Conservation (phyloP, 2,797 vertebrate species). For the Anguilla marmorata region DNA sequence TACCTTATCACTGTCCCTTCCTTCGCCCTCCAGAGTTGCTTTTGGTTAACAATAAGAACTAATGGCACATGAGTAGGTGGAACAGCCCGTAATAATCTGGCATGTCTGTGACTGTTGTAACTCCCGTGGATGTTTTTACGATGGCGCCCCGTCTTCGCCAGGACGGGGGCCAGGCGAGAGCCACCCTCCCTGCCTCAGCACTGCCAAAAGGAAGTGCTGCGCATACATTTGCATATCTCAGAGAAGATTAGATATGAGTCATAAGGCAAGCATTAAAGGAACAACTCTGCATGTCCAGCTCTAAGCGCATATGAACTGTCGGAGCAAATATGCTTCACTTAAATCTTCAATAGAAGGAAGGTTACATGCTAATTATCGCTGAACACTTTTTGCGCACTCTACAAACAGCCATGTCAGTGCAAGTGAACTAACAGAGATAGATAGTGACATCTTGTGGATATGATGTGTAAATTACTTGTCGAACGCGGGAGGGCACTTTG, state of each 20-base stretch:
- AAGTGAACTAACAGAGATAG: not conserved
- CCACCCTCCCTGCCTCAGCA: too few species aligned
- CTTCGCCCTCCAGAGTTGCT: not conserved
- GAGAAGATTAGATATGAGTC: slow-evolving; percentile 7
- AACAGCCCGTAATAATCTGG: slow-evolving; percentile 15
- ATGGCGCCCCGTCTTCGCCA: not conserved
- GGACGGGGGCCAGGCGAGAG: not conserved
- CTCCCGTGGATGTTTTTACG: not conserved
- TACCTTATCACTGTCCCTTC: not conserved
- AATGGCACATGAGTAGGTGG: not conserved
- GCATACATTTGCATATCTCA: not conserved
- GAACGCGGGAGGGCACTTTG: not conserved
- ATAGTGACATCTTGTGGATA: slow-evolving; percentile 28
- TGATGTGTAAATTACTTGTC: not conserved
- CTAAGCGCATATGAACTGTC: not conserved
- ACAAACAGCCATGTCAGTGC: not conserved
- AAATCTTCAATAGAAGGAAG: not conserved
- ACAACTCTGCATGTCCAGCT: not conserved
- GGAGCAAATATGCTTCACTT: not conserved
- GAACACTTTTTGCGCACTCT: not conserved
- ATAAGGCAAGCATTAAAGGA: not conserved
- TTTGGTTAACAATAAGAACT: not conserved
- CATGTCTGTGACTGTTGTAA: not conserved
- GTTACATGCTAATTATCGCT: not conserved
- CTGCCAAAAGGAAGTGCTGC: not conserved